Base-by-base conservation (phyloP, 2,888 invertebrate genomes). In the Dusona sp. region DNA sequence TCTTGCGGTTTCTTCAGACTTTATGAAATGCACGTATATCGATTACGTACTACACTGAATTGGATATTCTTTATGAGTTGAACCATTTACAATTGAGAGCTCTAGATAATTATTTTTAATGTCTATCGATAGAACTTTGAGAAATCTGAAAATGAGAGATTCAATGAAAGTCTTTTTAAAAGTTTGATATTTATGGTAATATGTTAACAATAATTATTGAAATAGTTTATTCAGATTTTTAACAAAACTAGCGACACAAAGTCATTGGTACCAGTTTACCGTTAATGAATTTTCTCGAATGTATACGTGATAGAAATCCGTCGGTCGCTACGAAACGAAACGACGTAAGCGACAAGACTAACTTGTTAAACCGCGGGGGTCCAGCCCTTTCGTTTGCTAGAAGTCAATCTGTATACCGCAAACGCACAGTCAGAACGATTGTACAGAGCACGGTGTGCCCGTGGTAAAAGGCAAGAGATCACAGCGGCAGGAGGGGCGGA, bases 401-500 rank as follows among this genome's bases (percentile, higher is more conserved):
- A 25, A 45, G 16, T 51, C 3, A 73, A 67, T 64, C 68, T 70
- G 54, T 65, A 64, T 22, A 45, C 19, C 33, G 74, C 33, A 70
- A 68, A 75, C 65, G 82, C 42, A 29, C 61, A 77, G 33, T 48
- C 70, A 68, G 73, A 73, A 79, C 45, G 79, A 85, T 64, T 72
- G 73, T 38, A 45, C 48, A n/a, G 38, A 42, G 65, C 54, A 57
- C 48, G 25, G 67, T 78, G 61, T 64, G 72, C 80, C 54, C 75
- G 73, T 67, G 57, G 82, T 36, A 48, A 74, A 65, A 80, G 64
- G 72, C 68, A 79, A 67, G 79, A 73, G 83, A 84, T 72, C 64
- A 80, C 70, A 81, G 83, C 64, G 64, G 80, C 83, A 54, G 68
- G 79, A 79, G 80, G 79, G 84, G 84, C 72, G 80, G 84, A 81